Evolutionary conservation across 1,140 invertebrate genomes (phyloP), one percentile per base, ranked within the genome.

Genomic region (Eumeta japonica): DNA sequence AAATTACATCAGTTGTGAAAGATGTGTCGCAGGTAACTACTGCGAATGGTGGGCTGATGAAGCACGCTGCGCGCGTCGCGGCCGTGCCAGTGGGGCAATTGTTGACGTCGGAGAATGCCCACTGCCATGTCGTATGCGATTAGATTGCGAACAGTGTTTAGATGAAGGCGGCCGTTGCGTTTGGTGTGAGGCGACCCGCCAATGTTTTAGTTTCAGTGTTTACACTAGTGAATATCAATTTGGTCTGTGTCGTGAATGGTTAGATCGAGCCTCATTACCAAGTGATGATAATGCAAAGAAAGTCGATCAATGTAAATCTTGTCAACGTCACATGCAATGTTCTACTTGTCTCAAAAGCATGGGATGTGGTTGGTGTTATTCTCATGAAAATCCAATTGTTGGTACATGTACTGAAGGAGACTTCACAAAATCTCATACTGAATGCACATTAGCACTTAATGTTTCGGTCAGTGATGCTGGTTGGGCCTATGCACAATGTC

Each of bases 301-400:
- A 27, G 75, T 78, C 35, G 79, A 84, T 52, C 81, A 85, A 46
- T 97, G 93, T 63, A 87, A 88, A 55, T 86, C 89, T 12, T 96
- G 94, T 60, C 79, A 82, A 9, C 74, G 81, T 2, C 84, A 90
- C 52, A 75, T 72, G 0, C 89, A 89, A 35, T 97, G 93, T 55
- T 83, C 85, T 1, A 77, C 80, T 1, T 97, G 94, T 58, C 62
- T 96, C 17, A 79, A 83, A 9, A 85, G 86, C 1, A 78, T 94
- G 29, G 87, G 88, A 35, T 97, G 94, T 71, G 94, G 94, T 4
- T 98, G 94, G 94, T 97, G 93, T 68, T 90, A 92, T 51, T 88
- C 89, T 46, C 64, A 83, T 3, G 83, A 87, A 34, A 94, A 96
- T 74, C 92, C 92, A 2, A 92, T 89, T 29, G 83, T 86, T 43